Evolutionary conservation across 2,113 vertebrate species (phyloP), one percentile per base, ranked within the genome.

Genomic region (Malurus cyaneus): DNA sequence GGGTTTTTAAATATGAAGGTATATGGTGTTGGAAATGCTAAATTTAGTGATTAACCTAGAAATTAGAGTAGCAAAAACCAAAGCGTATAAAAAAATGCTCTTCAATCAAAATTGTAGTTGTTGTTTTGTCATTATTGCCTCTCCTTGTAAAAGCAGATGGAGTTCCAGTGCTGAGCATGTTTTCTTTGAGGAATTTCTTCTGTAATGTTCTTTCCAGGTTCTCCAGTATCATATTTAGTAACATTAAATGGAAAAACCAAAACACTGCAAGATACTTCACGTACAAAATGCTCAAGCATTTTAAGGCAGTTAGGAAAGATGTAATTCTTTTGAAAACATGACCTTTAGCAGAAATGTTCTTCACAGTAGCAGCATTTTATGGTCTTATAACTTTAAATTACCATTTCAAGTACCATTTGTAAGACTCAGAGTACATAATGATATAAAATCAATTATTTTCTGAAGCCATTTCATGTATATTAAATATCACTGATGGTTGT

Each of bases 371-470:
- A 65, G 29, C 29, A 20, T 80, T 91, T 93, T 80, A 61, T 71
- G 69, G 44, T 60, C 56, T 78, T 84, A 34, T 2, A 89, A 64
- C 18, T 80, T 88, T 32, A 86, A 92, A 93, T 92, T 81, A 28
- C 46, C 14, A 52, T 91, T 91, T 92, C 23, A 62, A 78, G 31
- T 59, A 66, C 36, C 23, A 61, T 73, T 93, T 88, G 19, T 80
- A 83, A 90, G 66, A 76, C 34, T 53, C 29, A 6, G 9, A n/a
- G n/a, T 79, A 88, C 41, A 28, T 54, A 69, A 29, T 80, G 69
- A 88, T 83, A 93, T 76, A 85, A 93, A 93, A 88, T 92, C 71
- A 88, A n/a, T 90, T 9, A 9, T 85, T 86, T 91, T 66, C 62
- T 94, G 70, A 89, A 91, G n/a, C 50, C 24, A 44, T 94, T 96